Percentiles rank a stretch among this genome's conserved stretches.
Conservation (phyloP, 1,140 invertebrate genomes). For the Zaprionus lachaisei region DNA sequence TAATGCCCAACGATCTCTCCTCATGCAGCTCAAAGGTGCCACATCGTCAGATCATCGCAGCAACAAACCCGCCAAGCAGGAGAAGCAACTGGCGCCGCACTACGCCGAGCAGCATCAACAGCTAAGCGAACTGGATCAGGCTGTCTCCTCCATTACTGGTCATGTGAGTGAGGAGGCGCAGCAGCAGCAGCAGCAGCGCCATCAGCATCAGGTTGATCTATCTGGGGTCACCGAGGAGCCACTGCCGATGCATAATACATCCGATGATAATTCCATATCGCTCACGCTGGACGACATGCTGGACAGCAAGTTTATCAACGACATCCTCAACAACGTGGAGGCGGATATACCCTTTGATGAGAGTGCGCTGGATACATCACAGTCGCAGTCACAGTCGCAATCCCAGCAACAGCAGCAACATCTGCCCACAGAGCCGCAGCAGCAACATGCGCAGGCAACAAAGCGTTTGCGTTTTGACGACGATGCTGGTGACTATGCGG, state of each 20-base stretch:
- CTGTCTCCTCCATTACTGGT: conserved; percentile 74
- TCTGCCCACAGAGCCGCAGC: conserved; percentile 34
- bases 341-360: conserved; percentile 73
- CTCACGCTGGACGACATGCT: conserved; percentile 77
- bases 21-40: conserved; percentile 53
- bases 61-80: conserved; percentile 69
- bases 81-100: conserved; percentile 37
- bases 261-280: conserved; percentile 79
- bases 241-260: conserved; percentile 69
- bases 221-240: conserved; percentile 51
- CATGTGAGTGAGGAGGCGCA: conserved; percentile 7
- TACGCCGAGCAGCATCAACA: conserved; percentile 59
- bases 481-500: conserved; percentile 46
- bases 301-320: conserved; percentile 80
- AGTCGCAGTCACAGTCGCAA: conserved; percentile 41
- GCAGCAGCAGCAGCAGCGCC: conserved; percentile 10
- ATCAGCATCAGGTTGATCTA: conserved; percentile 38
- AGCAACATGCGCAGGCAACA: conserved; percentile 43
- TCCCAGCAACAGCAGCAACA: conserved; percentile 35
- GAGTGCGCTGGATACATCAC: conserved; percentile 69
- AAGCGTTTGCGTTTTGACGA: conserved; percentile 78
- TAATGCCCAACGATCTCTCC: conserved; percentile 1
- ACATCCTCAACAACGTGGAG: conserved; percentile 70
- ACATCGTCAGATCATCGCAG: conserved; percentile 55
- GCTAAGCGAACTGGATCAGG: conserved; percentile 74